Conservation (phyloP, 1,140 invertebrate species). For the Penaeus vannamei region DNA sequence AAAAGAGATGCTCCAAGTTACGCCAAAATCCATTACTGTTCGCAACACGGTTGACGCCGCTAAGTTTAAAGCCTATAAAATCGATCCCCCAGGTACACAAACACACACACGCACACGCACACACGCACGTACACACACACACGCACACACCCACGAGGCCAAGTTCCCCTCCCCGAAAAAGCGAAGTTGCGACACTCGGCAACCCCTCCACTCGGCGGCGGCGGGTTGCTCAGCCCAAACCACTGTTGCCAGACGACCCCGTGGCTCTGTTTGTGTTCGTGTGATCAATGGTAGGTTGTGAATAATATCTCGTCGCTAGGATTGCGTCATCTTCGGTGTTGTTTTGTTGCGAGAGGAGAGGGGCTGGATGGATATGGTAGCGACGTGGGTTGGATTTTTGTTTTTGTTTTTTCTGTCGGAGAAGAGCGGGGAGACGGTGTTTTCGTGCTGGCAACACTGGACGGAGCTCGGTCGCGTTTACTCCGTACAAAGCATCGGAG, state of each 20-base stretch:
- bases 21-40: not conserved
- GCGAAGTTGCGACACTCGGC: not conserved
- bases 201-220: not conserved
- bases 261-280: not conserved
- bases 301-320: too few species aligned
- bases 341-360: not conserved
- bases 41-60: not conserved
- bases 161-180: not conserved
- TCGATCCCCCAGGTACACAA: conserved; percentile 44
- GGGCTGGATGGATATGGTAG: not conserved
- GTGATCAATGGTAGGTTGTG: not conserved
- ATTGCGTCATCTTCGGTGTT: not conserved
- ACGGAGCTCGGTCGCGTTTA: conserved; percentile 36
- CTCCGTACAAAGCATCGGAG: conserved; percentile 37
- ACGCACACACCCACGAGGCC: not conserved
- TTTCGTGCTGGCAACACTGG: conserved; percentile 11
- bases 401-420: too few species aligned
- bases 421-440: too few species aligned
- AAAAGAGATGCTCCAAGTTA: not conserved
- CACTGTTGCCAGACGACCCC: not conserved
- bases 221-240: not conserved
- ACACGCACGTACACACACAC: too few species aligned
- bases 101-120: too few species aligned
- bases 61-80: conserved; percentile 54
- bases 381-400: not conserved